These are phyloP conservation scores for Bungarus multicinctus DNA, from an alignment of 2,113 vertebrate species.

Conservation along the genomic window DNA sequence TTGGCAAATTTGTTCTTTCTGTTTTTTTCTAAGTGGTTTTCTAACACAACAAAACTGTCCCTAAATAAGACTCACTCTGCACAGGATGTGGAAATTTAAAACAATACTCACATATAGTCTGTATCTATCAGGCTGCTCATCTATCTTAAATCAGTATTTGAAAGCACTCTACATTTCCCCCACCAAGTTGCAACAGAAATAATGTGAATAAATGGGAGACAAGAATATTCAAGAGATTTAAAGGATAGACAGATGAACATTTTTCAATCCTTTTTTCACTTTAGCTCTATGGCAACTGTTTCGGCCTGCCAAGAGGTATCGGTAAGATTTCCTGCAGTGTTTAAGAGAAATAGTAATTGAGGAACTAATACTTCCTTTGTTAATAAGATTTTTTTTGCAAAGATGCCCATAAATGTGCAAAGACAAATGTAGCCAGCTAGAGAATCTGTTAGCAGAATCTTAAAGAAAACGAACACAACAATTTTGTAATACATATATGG, in stretches of 20 bases:
- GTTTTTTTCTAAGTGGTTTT: not conserved
- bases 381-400: not conserved
- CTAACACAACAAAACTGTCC: not conserved
- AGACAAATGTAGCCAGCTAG: not conserved
- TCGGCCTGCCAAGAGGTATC: not conserved
- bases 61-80: not conserved
- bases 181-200: not conserved
- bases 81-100: not conserved
- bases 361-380: not conserved
- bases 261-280: not conserved
- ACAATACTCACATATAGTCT: not conserved
- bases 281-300: not conserved
- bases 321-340: not conserved
- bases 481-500: not conserved
- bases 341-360: not conserved
- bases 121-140: not conserved
- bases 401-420: not conserved
- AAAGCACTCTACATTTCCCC: not conserved
- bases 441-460: not conserved
- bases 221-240: not conserved
- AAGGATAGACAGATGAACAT: not conserved
- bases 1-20: not conserved
- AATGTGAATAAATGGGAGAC: not conserved
- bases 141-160: not conserved
- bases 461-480: not conserved